Percentiles rank a stretch among this genome's conserved stretches.
Evolutionary conservation across 2,888 invertebrate genomes (phyloP).

Genomic region (Pherbina coryleti): DNA sequence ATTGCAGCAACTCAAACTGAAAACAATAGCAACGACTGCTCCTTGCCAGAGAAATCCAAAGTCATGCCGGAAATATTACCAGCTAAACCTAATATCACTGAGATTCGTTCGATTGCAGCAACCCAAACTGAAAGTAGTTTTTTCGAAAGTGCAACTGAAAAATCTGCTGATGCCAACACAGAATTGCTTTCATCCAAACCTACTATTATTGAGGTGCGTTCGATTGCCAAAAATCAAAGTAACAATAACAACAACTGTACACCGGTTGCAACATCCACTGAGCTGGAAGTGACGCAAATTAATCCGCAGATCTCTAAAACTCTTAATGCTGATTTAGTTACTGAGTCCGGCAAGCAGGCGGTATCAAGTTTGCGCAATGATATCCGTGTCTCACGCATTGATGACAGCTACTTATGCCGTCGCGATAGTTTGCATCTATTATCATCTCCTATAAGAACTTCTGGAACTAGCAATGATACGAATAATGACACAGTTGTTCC

Average conservation of each 20-base stretch:
- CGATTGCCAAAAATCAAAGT: background rate
- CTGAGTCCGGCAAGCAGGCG: background rate
- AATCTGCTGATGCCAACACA: background rate
- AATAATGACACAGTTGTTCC: background rate
- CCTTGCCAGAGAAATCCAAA: background rate
- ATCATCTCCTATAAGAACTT: slow-evolving; percentile 48
- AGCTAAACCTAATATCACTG: background rate
- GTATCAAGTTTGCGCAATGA: background rate
- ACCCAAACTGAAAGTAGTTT: background rate
- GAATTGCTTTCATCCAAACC: background rate
- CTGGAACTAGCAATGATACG: background rate
- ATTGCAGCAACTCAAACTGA: background rate
- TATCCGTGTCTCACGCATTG: slow-evolving; percentile 54
- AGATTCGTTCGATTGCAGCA: background rate
- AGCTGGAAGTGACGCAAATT: slow-evolving; percentile 2
- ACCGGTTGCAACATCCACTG: background rate
- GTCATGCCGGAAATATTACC: background rate
- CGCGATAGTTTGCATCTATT: slow-evolving; percentile 56
- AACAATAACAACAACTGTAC: background rate
- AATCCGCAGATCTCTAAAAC: background rate
- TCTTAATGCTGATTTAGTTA: background rate
- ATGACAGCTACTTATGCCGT: slow-evolving; percentile 56
- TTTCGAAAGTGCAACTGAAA: background rate
- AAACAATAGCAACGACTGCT: background rate
- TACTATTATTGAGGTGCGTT: background rate